Base-by-base conservation (phyloP, 2,113 vertebrate genomes). In the Lampris megalopsis region DNA sequence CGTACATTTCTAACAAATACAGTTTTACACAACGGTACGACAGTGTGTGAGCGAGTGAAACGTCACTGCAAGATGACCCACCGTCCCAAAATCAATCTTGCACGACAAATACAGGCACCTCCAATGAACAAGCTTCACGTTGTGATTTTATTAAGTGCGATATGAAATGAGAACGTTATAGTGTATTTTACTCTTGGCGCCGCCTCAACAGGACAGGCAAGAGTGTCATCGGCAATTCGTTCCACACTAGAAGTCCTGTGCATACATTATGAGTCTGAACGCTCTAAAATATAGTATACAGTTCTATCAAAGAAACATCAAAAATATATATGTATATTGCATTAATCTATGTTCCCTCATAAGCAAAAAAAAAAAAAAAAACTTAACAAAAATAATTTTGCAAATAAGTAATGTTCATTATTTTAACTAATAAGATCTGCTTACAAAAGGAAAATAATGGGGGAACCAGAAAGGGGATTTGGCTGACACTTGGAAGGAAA, bases 131-230 rank as follows among this genome's bases (percentile, higher is more conserved):
- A 74, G 72, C 59, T 88, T 90, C 40, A 71, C 63, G 61, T 81
- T 91, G 88, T 90, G 89, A 81, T 85, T 91, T 91, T 92, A 92
- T 91, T 91, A 88, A 84, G 82, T 90, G 81, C 73, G 82, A 90
- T 78, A 91, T 82, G 71, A 79, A 86, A 86, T 83, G 71, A 48
- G 42, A 90, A 90, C 83, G 88, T 84, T 42, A 82, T 81, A 82
- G 78, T 87, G 72, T 75, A 72, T 84, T 77, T 59, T 47, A 48
- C 50, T 89, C 80, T 57, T 75, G 84, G 68, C 86, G 85, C 73
- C 87, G 80, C 81, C 77, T 66, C 62, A 72, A 81, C 40, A 80
- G 70, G 75, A 85, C 75, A 80, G 64, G 71, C 82, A 79, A 24
- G 69, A 80, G 36, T 13, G 85, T 84, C 37, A 63, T 63, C 57